Conservation (phyloP, 1,140 invertebrate genomes). For the Zaprionus capensis region DNA sequence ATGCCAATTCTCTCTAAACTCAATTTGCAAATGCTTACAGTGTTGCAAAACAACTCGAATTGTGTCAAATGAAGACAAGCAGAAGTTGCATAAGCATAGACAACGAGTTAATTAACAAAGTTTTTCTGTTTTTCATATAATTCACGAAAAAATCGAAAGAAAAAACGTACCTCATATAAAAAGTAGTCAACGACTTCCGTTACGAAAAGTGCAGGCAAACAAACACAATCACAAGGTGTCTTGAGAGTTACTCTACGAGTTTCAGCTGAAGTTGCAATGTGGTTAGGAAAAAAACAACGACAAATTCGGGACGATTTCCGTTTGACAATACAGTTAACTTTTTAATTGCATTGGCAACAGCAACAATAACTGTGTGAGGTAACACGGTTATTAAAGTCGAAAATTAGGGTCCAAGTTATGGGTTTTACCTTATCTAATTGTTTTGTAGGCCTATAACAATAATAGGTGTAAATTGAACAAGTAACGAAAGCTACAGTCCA, state of each 20-base stretch:
- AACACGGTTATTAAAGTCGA: constrained; percentile 2
- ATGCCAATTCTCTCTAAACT: constrained; percentile 8
- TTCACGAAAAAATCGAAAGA: constrained; percentile 13
- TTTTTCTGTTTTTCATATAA: constrained; percentile 23
- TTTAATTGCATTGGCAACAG: constrained; percentile 42
- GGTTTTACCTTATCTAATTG: constrained; percentile 1
- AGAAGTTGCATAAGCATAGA: constrained; percentile 41
- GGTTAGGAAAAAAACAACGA: constrained; percentile 23
- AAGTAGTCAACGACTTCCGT: constrained; percentile 59
- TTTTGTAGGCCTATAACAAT: neutral
- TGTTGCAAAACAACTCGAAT: constrained; percentile 37
- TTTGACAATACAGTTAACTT: constrained; percentile 50
- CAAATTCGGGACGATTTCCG: constrained; percentile 46
- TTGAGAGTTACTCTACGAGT: constrained; percentile 18
- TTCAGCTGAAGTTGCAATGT: constrained; percentile 13
- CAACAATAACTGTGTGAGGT: constrained; percentile 1
- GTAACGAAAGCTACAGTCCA: no score
- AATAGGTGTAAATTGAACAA: no score
- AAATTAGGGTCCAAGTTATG: neutral
- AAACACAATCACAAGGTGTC: constrained; percentile 37
- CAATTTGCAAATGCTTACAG: constrained; percentile 12
- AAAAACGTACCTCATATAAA: constrained; percentile 47
- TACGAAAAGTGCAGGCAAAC: constrained; percentile 47
- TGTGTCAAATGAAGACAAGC: constrained; percentile 35
- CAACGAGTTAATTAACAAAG: constrained; percentile 41